Conservation (phyloP, 2,113 vertebrate genomes). For the Seriola aureovittata region DNA sequence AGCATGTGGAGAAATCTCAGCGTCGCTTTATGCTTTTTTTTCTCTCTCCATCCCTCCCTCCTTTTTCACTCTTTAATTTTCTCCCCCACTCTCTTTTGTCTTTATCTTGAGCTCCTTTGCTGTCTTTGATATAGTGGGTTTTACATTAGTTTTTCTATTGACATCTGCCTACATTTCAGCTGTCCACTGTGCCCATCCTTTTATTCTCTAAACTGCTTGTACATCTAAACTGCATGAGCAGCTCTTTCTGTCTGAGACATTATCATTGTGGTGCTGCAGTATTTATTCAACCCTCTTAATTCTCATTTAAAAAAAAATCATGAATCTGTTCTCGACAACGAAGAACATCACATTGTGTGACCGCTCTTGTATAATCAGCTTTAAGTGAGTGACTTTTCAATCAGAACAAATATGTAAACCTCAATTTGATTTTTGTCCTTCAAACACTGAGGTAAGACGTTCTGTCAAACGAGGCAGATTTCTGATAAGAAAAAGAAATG, state of each 20-base stretch:
- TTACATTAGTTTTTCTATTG: conserved; percentile 30
- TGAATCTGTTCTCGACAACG: conserved; percentile 21
- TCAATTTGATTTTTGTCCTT: conserved; percentile 27
- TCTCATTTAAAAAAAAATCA: neutral
- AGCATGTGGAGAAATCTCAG: conserved; percentile 66
- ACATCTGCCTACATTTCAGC: conserved; percentile 50
- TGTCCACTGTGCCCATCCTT: conserved; percentile 24
- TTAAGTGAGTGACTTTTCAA: conserved; percentile 51
- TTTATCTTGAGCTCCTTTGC: conserved; percentile 45
- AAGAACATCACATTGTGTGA: conserved; percentile 16
- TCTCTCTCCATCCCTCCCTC: conserved; percentile 42
- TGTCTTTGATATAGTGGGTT: conserved; percentile 50
- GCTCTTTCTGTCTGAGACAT: conserved; percentile 4
- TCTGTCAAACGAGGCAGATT: conserved; percentile 45
- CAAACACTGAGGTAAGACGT: conserved; percentile 18
- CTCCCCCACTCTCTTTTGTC: conserved; percentile 56
- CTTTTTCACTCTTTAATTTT: conserved; percentile 56
- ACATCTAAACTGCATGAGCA: conserved; percentile 29
- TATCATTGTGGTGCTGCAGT: conserved; percentile 4
- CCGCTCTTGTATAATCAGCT: conserved; percentile 17
- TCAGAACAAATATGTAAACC: conserved; percentile 24
- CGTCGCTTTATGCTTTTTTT: conserved; percentile 33
- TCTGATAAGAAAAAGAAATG: neutral
- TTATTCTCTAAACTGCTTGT: conserved; percentile 40
- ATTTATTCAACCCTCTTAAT: conserved; percentile 46